Base-by-base conservation (phyloP, 2,797 vertebrate species). In the Vespertilio murinus region DNA sequence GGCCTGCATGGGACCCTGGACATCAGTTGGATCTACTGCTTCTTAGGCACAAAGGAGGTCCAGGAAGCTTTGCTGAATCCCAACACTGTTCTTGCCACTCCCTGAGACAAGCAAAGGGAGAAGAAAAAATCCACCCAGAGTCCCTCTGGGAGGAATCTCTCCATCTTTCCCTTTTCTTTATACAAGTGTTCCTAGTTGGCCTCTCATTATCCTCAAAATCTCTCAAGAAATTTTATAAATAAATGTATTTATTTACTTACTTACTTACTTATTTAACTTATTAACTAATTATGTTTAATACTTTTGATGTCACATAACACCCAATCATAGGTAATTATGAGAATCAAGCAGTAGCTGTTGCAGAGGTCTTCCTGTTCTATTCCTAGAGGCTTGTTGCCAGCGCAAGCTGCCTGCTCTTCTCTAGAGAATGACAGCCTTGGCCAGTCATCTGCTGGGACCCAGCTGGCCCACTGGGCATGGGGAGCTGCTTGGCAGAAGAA, bases 161-260 rank as follows among this genome's bases (percentile, higher is more conserved):
- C 45, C 12, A 25, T 45, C 20, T 91, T 45, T 82, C 2, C 70
- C 38, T 74, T 74, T 94, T 13, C n/a, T 30, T 42, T 80, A 64
- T 3, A 49, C 4, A 84, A 70, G 33, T 30, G 25, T 84, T 90
- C 38, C 56, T 3, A 49, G 23, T 25, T 1, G 11, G 23, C 23
- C 45, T 92, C 65, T 78, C 16, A 30, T 49, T 47, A 12, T 70
- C 65, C n/a, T 92, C 56, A 92, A 73, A 78, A 83, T 54, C 22
- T 33, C 42, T 79, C 9, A 79, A 38, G 56, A 81, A 78, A 85
- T 61, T 45, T 83, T 14, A 74, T 18, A 17, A 73, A 77, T 65
- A 49, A 47, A 61, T 65, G 33, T 5, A 33, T 70, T 49, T 35
- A 38, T 47, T 78, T 49, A 61, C 14, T 59, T 59, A 59, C 5